Evolutionary conservation across 35 echinoderm and acorn worm genomes (phyloP).

Genomic region (Heliocidaris tuberculata): DNA sequence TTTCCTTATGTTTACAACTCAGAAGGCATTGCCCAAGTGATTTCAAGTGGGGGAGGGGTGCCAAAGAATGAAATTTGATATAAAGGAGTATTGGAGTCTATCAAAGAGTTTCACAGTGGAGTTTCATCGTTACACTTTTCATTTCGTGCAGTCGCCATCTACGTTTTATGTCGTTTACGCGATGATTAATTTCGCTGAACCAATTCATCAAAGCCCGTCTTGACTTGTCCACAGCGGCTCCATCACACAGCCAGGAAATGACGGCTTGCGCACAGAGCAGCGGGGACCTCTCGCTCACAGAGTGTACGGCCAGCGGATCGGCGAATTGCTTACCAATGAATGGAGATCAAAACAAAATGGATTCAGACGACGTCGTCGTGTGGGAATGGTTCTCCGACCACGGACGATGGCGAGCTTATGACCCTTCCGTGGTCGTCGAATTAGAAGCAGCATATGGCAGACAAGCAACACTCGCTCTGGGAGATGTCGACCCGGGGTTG

Average conservation of each 20-base stretch:
- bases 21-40: no score
- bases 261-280: background rate
- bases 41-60: no score
- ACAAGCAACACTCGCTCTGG: conserved; percentile 40
- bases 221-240: background rate
- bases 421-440: conserved; percentile 60
- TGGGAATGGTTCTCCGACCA: conserved; percentile 97
- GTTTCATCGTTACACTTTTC: no score
- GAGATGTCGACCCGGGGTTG: conserved; percentile 65
- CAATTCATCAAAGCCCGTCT: background rate
- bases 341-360: conserved; percentile 34
- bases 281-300: background rate
- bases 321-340: conserved; percentile 41
- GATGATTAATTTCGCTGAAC: conserved; percentile 16
- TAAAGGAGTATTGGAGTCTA: no score
- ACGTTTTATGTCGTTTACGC: background rate
- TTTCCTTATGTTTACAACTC: no score
- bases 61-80: no score
- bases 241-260: background rate
- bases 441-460: conserved; percentile 68
- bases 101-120: no score
- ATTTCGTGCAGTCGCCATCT: background rate
- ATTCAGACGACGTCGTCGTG: conserved; percentile 62
- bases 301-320: background rate
- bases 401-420: conserved; percentile 84